Base-by-base conservation (phyloP, 2,113 vertebrate species). In the Leptobrachium leishanense region DNA sequence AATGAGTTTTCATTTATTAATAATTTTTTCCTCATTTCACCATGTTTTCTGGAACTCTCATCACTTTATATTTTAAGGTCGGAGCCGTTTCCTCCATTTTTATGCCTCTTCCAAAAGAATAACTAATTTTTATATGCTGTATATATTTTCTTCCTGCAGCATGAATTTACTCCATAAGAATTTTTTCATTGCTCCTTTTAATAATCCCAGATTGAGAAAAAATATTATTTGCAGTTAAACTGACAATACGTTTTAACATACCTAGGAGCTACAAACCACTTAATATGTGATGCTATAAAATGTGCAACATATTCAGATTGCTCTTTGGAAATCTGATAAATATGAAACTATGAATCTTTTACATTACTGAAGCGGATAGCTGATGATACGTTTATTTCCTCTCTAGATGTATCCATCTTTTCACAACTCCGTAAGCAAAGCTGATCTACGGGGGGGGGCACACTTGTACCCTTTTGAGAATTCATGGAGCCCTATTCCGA, bases 181-280 rank as follows among this genome's bases (percentile, higher is more conserved):
- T 65, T 64, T 31, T 64, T 64, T 78, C 59, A 41, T 64, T 72
- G 68, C 68, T 12, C 62, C 20, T 71, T 77, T 70, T 70, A 71
- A 71, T 72, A 72, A 78, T 72, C 50, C 65, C 57, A 65, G 76
- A 42, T 71, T 71, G 57, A 43, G 44, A 41, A 65, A 68, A 72
- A 72, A 71, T 78, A 71, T 63, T 79, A 79, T 72, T 73, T 44
- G 77, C 70, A 9, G 50, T 79, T 73, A 79, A 79, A 79, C 63
- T 73, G 77, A 79, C 77, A 79, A 79, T 79, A 78, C 68, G 53
- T 65, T 63, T 72, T 53, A 65, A 54, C 70, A 72, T 53, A 72
- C 69, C 77, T 72, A 66, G 69, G 66, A 79, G 77, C 69, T 66
- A 79, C 59, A 72, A 72, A 72, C 59, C 62, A 55, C 77, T 79